A percentile compares a stretch with the other conserved stretches of the same genome.
These are phyloP conservation scores for Copsychus sechellarum DNA, from an alignment of 2,113 vertebrate species.

Conservation along the genomic window DNA sequence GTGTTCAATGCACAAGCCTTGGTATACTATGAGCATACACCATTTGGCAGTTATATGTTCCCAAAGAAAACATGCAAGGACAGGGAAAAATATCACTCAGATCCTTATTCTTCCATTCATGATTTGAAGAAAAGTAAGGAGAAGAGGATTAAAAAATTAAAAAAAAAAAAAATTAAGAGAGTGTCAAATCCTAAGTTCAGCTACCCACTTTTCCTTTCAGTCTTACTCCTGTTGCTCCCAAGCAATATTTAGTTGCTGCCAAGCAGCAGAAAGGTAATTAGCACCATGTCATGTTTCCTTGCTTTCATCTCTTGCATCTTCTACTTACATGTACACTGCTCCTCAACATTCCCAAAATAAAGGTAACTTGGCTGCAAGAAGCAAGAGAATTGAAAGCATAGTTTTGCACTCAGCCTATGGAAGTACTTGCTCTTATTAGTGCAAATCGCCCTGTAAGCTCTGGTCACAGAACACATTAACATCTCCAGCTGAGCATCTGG, in stretches of 20 bases:
- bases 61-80: background rate
- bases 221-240: background rate
- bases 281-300: background rate
- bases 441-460: background rate
- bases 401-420: background rate
- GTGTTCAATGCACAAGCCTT: background rate
- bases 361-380: background rate
- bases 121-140: background rate
- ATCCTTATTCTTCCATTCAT: background rate
- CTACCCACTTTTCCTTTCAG: background rate
- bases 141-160: background rate
- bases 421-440: background rate
- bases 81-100: background rate
- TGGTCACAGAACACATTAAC: background rate
- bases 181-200: background rate
- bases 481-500: background rate
- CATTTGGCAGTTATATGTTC: background rate
- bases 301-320: constrained; percentile 7
- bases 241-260: constrained; percentile 3
- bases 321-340: background rate
- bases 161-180: background rate
- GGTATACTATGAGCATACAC: background rate
- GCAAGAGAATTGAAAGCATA: background rate
- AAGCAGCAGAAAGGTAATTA: constrained; percentile 18
- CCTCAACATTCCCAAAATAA: background rate